phyloP scores from a whole-genome alignment of 1,140 invertebrate genomes.

The Adelges cooleyi region DNA sequence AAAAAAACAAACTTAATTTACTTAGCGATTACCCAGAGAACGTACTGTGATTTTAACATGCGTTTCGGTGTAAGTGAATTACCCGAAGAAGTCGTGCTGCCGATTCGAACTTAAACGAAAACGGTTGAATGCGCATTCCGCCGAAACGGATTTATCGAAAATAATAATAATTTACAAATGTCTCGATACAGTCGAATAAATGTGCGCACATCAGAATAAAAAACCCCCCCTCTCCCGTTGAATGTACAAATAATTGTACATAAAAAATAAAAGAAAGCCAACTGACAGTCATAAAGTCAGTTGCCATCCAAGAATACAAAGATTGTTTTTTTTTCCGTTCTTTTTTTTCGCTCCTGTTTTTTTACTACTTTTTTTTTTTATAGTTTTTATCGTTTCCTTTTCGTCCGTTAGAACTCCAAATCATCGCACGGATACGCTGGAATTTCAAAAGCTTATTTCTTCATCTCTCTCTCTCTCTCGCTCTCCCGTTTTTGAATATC shows the following conservation, averaged over 20 bases:
- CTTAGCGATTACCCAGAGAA: no score
- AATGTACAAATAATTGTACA: constrained; percentile 8
- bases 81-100: no score
- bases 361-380: no score
- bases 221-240: background rate
- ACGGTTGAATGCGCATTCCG: no score
- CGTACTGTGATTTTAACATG: no score
- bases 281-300: constrained; percentile 14
- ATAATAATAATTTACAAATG: background rate
- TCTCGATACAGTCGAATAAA: background rate
- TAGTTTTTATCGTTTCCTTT: no score
- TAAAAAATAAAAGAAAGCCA: constrained; percentile 3
- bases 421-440: no score
- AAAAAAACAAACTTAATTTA: no score
- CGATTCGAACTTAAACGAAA: background rate
- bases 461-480: no score
- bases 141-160: background rate
- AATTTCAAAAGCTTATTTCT: constrained; percentile 10
- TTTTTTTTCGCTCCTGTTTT: background rate
- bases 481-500: background rate
- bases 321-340: constrained; percentile 14
- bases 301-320: background rate
- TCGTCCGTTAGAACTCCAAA: no score
- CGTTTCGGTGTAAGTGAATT: no score
- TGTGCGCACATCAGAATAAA: background rate